Percentiles rank a stretch among this genome's conserved stretches.
Evolutionary conservation across 2,888 invertebrate genomes (phyloP).

Genomic region (Adelphocoris suturalis): DNA sequence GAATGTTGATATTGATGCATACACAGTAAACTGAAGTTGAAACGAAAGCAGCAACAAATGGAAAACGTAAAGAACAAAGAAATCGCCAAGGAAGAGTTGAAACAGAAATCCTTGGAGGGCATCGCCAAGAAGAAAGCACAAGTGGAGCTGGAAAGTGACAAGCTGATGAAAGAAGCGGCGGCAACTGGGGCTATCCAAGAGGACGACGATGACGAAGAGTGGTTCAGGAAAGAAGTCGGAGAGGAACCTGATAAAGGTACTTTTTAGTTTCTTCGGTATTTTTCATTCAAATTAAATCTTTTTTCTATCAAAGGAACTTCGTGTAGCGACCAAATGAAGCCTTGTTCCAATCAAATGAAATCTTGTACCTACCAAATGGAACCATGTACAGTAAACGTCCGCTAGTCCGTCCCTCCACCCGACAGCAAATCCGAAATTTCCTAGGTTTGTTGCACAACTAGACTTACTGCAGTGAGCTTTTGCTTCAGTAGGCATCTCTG

Average conservation of each 20-base stretch:
- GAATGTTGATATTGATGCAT: too few relatives aligned
- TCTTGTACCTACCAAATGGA: too few relatives aligned
- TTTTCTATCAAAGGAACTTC: too few relatives aligned
- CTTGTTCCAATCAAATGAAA: too few relatives aligned
- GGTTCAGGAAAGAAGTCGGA: conserved; percentile 92
- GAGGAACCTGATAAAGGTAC: conserved; percentile 87
- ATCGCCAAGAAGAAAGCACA: conserved; percentile 81
- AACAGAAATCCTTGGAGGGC: conserved; percentile 85
- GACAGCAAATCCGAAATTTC: too few relatives aligned
- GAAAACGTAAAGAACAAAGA: conserved; percentile 86
- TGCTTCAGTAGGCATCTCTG: too few relatives aligned
- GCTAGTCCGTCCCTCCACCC: too few relatives aligned
- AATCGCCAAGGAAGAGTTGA: conserved; percentile 82
- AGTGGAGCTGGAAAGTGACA: conserved; percentile 78
- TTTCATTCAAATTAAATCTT: too few relatives aligned
- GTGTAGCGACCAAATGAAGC: too few relatives aligned
- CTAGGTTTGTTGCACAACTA: too few relatives aligned
- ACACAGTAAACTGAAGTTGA: conserved; percentile 87
- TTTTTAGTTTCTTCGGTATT: neutral
- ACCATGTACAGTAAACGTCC: too few relatives aligned
- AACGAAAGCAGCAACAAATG: conserved; percentile 87
- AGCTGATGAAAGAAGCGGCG: conserved; percentile 78
- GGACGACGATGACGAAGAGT: conserved; percentile 88
- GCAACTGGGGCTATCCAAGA: conserved; percentile 77
- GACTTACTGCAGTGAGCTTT: too few relatives aligned